Base-by-base conservation (phyloP, 1,140 invertebrate genomes). In the Anastrepha ludens region DNA sequence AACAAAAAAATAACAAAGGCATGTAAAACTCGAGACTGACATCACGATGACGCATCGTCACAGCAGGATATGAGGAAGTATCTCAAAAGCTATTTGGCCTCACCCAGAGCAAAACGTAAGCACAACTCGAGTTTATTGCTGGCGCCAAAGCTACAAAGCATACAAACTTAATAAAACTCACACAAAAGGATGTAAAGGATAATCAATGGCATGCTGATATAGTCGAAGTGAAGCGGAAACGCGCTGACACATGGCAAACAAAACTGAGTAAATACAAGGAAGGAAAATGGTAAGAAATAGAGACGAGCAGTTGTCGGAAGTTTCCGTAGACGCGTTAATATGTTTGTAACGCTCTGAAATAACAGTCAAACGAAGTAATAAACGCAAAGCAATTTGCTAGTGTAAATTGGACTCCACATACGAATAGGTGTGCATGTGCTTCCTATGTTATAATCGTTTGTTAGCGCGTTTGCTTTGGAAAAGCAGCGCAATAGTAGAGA, bases 111-210 rank as follows among this genome's bases (percentile, higher is more conserved):
- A 20, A 81, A 81, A n/a, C 50, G 50, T 17, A 81, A 81, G 47
- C 44, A 81, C 39, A 29, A 81, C 8, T 20, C 7, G 47, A 81
- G 17, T 81, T 81, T 81, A 55, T n/a, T 81, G 15, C 47, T 81
- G 41, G 67, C 67, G 67, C 67, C 67, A 74, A 11, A 55, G 20
- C 74, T 29, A 29, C 47, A 58, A 81, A 47, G 50, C 47, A 81
- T 81, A 74, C 11, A 74, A 74, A 74, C 39, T 15, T 74, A 74
- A 74, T 74, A 74, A 74, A 74, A 74, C 67, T 74, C 44, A 74
- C 41, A 47, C 67, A 74, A 47, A 74, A 39, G 9, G 4, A 17
- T n/a, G 67, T 17, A 74, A 74, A 47, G 67, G 41, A 41, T 74
- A 74, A 47, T 74, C 67, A 74, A 74, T 74, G 39, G 41, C 17